Conservation (phyloP, 2,113 vertebrate genomes). For the Neoarius graeffei region DNA sequence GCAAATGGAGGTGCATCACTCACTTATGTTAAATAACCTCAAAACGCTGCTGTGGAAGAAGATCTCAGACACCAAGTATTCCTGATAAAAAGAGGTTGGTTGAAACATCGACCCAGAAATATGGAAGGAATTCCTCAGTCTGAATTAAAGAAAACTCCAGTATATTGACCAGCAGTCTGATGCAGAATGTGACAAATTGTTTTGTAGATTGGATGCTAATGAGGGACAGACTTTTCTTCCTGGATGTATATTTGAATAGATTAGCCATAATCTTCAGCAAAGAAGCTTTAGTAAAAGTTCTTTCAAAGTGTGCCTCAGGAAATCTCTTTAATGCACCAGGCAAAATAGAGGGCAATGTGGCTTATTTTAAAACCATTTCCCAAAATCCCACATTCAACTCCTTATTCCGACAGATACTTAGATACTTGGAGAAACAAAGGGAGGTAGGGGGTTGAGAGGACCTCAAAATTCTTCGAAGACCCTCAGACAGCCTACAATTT, state of each 20-base stretch:
- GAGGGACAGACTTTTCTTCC: background rate
- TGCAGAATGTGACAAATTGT: background rate
- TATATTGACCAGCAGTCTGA: background rate
- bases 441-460: background rate
- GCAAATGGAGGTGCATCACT: conserved; percentile 96
- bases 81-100: conserved; percentile 62
- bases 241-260: background rate
- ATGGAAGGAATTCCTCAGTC: background rate
- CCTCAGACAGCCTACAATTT: background rate
- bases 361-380: background rate
- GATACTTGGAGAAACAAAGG: background rate
- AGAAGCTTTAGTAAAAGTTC: background rate
- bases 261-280: background rate
- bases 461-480: background rate
- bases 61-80: conserved; percentile 94
- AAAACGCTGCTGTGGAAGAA: conserved; percentile 94
- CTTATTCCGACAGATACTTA: background rate
- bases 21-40: conserved; percentile 93
- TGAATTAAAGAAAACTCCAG: background rate
- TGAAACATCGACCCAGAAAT: background rate
- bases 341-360: too few species aligned
- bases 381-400: background rate
- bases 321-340: background rate
- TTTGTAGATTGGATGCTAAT: background rate
- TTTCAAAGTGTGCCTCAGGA: background rate